Base-by-base conservation (phyloP, 2,797 vertebrate species). In the Ceryle rudis region DNA sequence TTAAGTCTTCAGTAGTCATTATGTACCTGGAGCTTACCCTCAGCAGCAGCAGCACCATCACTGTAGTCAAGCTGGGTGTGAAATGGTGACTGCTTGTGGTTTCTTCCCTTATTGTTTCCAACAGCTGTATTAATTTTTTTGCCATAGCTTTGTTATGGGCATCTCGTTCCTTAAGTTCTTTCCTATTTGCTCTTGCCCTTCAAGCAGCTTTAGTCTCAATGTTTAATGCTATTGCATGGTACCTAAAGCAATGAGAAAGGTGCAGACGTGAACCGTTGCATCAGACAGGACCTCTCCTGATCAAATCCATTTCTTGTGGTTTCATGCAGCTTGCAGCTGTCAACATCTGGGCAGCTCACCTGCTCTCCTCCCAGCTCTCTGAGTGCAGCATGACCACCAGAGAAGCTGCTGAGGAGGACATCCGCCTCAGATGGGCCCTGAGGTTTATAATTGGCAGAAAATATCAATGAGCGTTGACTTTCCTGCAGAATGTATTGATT, bases 41-140 rank as follows among this genome's bases (percentile, higher is more conserved):
- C n/a, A 51, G 37, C 14, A 8, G 49, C n/a, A 51, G 37, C 14
- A 8, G 49, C 55, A 46, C 42, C 11, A 11, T 46, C 5, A 1
- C 33, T 69, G 64, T 31, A 61, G 37, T 29, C 4, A 2, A 83
- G 41, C 22, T 39, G 37, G 16, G 66, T 75, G 42, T 79, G 81
- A 69, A 54, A 29, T 1, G 2, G 13, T 51, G 35, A 14, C 65
- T 70, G 69, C 44, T 84, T 0, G 0, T 35, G 25, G 2, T 39
- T 86, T 60, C 78, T 89, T 82, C 21, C 52, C 44, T 62, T 65
- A 8, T 19, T 69, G 52, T 75, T 91, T 92, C 62, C 60, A 85
- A 35, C 12, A 26, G 21, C 5, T 65, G 66, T 26, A 79, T 66
- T 75, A 31, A 16, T 81, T 75, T 95, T 86, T 86, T 21, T 81